A percentile compares a stretch with the other conserved stretches of the same genome.
Conservation (phyloP, 2,888 invertebrate species). For the Noctua fimbriata region DNA sequence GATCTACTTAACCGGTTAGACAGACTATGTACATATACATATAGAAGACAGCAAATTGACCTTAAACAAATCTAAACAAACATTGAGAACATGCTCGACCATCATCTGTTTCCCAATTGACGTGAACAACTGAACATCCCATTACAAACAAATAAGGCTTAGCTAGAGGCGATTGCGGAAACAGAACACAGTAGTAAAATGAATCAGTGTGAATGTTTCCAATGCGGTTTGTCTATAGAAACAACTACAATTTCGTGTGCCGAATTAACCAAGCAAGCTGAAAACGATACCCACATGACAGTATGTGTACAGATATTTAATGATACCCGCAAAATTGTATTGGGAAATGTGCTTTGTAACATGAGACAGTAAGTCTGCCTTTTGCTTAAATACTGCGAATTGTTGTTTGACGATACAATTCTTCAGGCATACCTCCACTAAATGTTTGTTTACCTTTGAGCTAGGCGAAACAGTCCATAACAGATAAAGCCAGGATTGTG, state of each 20-base stretch:
- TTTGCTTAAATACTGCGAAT: background rate
- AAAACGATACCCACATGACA: conserved; percentile 30
- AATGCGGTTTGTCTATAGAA: conserved; percentile 33
- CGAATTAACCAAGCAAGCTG: conserved; percentile 26
- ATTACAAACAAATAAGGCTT: conserved; percentile 12
- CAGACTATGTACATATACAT: no score
- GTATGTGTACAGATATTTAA: conserved; percentile 28
- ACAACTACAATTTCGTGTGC: conserved; percentile 35
- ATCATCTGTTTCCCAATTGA: background rate
- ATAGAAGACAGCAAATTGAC: no score
- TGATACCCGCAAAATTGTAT: conserved; percentile 17
- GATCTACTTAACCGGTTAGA: no score
- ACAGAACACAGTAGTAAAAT: conserved; percentile 12
- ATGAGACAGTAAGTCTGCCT: background rate
- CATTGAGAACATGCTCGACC: background rate
- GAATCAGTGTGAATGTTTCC: conserved; percentile 20
- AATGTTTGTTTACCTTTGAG: background rate
- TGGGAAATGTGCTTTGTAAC: conserved; percentile 1
- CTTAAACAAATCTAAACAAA: no score
- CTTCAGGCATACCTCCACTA: background rate
- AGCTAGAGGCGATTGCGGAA: background rate
- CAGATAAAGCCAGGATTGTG: background rate
- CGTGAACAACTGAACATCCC: background rate
- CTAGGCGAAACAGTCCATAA: background rate
- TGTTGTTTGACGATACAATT: background rate